Evolutionary conservation across 2,113 vertebrate species (phyloP).

Genomic region (Naja naja): DNA sequence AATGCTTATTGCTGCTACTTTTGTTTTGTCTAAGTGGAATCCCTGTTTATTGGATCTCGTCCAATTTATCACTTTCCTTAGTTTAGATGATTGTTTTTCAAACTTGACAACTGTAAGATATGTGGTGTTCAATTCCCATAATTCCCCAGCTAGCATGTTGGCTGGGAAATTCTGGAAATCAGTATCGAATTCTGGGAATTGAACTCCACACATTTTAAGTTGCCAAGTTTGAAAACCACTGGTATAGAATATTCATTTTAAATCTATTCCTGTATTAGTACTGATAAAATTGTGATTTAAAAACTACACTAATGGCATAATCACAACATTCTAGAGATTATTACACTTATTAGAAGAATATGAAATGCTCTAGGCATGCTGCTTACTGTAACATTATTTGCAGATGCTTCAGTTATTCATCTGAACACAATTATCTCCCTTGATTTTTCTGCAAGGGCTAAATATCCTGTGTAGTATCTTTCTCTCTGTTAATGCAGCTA

Average conservation of each 20-base stretch:
- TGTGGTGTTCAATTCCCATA: neutral
- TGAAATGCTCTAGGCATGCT: neutral
- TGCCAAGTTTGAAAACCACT: neutral
- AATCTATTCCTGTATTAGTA: neutral
- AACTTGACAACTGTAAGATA: neutral
- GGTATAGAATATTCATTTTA: neutral
- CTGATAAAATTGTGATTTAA: neutral
- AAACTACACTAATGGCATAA: neutral
- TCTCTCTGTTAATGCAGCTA: conserved; percentile 5
- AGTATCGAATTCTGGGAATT: neutral
- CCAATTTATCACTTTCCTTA: neutral
- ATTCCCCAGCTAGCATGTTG: neutral
- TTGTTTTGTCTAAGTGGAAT: neutral
- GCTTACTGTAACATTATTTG: conserved; percentile 8
- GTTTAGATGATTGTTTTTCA: neutral
- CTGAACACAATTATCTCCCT: conserved; percentile 6
- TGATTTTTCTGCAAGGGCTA: neutral
- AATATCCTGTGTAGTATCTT: neutral
- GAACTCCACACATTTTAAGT: neutral
- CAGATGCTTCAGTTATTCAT: conserved; percentile 23
- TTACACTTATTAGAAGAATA: conserved; percentile 1
- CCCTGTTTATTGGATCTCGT: neutral
- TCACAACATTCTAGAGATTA: neutral
- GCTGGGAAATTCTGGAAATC: neutral
- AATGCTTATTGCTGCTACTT: neutral